Evolutionary conservation across 1,140 invertebrate genomes (phyloP).

Genomic region (Drosophila teissieri): DNA sequence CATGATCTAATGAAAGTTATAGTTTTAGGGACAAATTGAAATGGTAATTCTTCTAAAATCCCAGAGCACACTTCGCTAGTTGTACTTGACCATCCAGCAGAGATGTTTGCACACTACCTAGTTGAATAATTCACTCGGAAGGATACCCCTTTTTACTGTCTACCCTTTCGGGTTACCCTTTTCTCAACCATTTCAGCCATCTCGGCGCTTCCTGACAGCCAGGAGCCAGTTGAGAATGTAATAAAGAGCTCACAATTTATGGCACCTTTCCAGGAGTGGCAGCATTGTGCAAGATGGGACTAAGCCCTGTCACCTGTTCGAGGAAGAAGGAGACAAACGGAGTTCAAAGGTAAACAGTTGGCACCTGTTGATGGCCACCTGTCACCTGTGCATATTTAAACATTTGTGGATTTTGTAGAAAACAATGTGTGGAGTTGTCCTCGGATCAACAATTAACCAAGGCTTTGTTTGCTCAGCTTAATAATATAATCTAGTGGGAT

Average conservation of each 20-base stretch:
- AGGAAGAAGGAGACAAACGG: neutral
- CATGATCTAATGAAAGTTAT: neutral
- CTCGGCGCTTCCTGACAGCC: conserved; percentile 23
- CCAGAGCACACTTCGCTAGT: neutral
- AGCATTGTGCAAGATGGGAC: neutral
- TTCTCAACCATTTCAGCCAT: neutral
- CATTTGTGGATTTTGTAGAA: conserved; percentile 23
- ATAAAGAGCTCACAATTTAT: conserved; percentile 60
- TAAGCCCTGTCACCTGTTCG: conserved; percentile 11
- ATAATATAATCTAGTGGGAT: conserved; percentile 30
- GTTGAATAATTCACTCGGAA: conserved; percentile 59
- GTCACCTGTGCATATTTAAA: conserved; percentile 48
- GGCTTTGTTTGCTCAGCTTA: conserved; percentile 2
- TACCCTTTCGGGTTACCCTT: conserved; percentile 25
- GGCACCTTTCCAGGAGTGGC: conserved; percentile 29
- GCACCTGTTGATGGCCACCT: conserved; percentile 55
- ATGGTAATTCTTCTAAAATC: neutral
- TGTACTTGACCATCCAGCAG: conserved; percentile 29
- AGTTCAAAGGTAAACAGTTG: conserved; percentile 29
- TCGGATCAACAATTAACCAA: conserved; percentile 8
- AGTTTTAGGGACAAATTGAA: neutral
- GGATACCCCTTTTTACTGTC: conserved; percentile 13
- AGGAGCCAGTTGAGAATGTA: conserved; percentile 50
- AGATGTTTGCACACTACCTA: conserved; percentile 45
- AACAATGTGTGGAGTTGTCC: conserved; percentile 23